phyloP scores from a whole-genome alignment of 2,888 invertebrate species.

The Linnaemya vulpina region DNA sequence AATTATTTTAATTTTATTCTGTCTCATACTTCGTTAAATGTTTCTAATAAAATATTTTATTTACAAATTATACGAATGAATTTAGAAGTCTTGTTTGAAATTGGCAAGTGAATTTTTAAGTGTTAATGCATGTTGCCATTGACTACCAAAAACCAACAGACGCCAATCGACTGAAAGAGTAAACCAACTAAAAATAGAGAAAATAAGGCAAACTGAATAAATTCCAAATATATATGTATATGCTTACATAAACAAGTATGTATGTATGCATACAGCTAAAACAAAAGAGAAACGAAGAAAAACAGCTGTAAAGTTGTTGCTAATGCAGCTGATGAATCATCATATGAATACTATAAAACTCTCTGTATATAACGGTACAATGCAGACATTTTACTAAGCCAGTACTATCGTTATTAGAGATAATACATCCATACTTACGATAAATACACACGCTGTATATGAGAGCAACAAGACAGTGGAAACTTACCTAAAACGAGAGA shows the following conservation, averaged over 20 bases:
- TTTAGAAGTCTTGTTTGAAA: slow-evolving; percentile 40
- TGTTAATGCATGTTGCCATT: slow-evolving; percentile 60
- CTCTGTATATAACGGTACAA: slow-evolving; percentile 65
- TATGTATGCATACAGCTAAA: neutral
- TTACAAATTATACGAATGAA: slow-evolving; percentile 35
- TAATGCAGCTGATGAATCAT: slow-evolving; percentile 71
- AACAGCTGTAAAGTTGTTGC: slow-evolving; percentile 69
- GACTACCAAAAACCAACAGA: slow-evolving; percentile 59
- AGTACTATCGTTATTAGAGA: slow-evolving; percentile 45
- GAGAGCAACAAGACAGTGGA: slow-evolving; percentile 29
- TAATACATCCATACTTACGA: slow-evolving; percentile 29
- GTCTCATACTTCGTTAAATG: neutral
- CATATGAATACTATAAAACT: slow-evolving; percentile 31
- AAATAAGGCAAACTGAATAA: slow-evolving; percentile 6
- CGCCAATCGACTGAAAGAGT: slow-evolving; percentile 30
- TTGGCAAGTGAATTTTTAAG: slow-evolving; percentile 48
- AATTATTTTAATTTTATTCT: slow-evolving; percentile 5
- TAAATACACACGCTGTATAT: neutral
- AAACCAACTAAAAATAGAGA: slow-evolving; percentile 12
- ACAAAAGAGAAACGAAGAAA: slow-evolving; percentile 27
- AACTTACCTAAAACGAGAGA: slow-evolving; percentile 68
- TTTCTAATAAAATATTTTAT: slow-evolving; percentile 5
- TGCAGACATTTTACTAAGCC: slow-evolving; percentile 62
- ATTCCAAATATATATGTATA: too few species aligned
- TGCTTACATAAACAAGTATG: neutral